Evolutionary conservation across 2,888 invertebrate species (phyloP).

Genomic region (Polydesmus complanatus): DNA sequence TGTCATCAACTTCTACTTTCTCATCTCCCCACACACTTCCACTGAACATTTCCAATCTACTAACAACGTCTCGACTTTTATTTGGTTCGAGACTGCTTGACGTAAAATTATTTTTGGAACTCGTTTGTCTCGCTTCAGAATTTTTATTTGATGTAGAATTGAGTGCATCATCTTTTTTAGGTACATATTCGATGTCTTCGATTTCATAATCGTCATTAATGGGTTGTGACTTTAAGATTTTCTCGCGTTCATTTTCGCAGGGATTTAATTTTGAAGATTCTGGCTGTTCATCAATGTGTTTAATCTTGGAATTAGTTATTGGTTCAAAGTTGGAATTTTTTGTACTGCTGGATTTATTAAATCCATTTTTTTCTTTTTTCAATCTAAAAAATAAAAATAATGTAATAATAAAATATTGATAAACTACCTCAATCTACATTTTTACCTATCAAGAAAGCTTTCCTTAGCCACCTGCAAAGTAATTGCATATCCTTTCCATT

Average conservation of each 20-base stretch:
- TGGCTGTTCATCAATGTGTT: neutral
- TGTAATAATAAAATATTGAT: neutral
- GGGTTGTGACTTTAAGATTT: too few relatives aligned
- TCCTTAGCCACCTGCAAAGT: slow-evolving; percentile 9
- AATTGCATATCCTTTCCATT: slow-evolving; percentile 5
- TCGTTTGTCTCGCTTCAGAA: neutral
- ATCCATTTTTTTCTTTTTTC: neutral
- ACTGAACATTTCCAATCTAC: slow-evolving; percentile 4
- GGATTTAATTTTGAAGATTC: too few relatives aligned
- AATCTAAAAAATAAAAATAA: neutral
- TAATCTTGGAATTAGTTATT: neutral
- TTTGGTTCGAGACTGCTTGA: neutral
- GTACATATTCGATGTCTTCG: neutral
- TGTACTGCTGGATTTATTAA: neutral
- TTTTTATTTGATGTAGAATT: neutral
- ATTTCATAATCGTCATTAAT: neutral
- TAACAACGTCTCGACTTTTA: neutral
- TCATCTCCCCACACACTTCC: slow-evolving; percentile 4
- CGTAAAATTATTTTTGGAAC: neutral
- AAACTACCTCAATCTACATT: neutral
- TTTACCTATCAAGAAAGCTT: slow-evolving; percentile 7
- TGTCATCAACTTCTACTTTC: neutral
- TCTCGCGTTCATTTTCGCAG: too few relatives aligned
- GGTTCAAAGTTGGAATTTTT: neutral
- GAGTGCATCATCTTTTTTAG: neutral